Evolutionary conservation across 2,888 invertebrate species (phyloP), one percentile per base, ranked within the genome.

Genomic region (Noctuana brunneofusca): DNA sequence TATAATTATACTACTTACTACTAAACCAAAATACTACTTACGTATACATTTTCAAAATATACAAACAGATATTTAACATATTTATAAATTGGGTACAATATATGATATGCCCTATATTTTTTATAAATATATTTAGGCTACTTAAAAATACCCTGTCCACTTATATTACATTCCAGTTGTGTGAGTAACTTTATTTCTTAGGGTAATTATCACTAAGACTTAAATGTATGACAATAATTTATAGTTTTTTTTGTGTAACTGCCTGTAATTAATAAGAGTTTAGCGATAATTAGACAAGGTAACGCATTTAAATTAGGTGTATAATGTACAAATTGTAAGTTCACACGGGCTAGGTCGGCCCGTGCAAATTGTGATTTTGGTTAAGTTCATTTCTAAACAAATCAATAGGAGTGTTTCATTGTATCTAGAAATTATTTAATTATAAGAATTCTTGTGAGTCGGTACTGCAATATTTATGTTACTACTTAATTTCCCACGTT

Each of bases 261-360:
- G 75, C 74, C 78, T 71, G 35, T 60, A 66, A 66, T 73, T 69
- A 66, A 65, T 70, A 70, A 68, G 65, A 32, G 52, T 54, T 69
- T 67, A 67, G 67, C 52, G 14, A 32, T 69, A 67, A 54, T 67
- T 73, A 75, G 69, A 69, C 81, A 80, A 77, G 74, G 81, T 83
- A 78, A 81, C 84, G 89, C 89, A 89, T 90, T 90, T 89, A 87
- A 84, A 80, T 73, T 87, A 84, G 79, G 78, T 71, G 76, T 79
- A 71, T 81, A 79, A 80, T 89, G 89, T 89, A 89, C 89, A 89
- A 90, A 89, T 71, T 80, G 43, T 84, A 86, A 86, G 84, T 82
- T 80, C 72, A 79, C 83, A 81, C 84, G 83, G 80, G 83, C 79
- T 30, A 16, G 16, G 9, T 41, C 22, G 76, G 81, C 84, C 84